Evolutionary conservation across 1,140 invertebrate genomes (phyloP), one percentile per base, ranked within the genome.

Genomic region (Pachyrhynchus sulphureomaculatus): DNA sequence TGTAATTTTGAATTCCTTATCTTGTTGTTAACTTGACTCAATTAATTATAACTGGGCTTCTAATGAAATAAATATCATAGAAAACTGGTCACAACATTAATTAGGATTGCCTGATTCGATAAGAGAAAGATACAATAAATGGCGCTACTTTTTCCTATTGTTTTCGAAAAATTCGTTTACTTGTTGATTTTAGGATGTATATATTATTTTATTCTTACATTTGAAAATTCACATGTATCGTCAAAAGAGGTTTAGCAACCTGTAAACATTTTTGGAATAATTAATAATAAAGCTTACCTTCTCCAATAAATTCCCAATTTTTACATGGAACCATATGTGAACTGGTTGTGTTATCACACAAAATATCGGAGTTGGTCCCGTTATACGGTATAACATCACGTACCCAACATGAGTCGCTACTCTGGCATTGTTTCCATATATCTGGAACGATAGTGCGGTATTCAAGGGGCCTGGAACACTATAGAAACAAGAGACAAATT

Each of bases 271-370:
- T 26, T 1, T 8, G 45, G 5, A 12, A 4, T n/a, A 13, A 12
- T 15, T 20, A 15, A 18, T 12, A 15, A 32, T 6, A 8, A 48
- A 26, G 8, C 44, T 62, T 74, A 72, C 84, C 83, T 20, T 81
- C 75, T 13, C 77, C 80, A 55, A 86, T 86, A 62, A 86, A 92
- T 58, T 84, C 81, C 83, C 88, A 92, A 9, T 79, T 71, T 1
- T 75, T 78, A 68, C 90, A 92, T 53, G 75, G 79, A 61, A 65
- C 70, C 23, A 65, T 65, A n/a, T 65, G n/a, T 21, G 33, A 33
- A 21, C 26, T 65, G 8, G 13, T 10, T 26, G 32, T 15, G 12
- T 24, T 56, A 45, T 44, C 44, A 13, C 53, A 20, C n/a, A n/a
- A n/a, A n/a, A n/a, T n/a, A 24, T 34, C 32, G 23, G 15, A 4